Percentiles rank a stretch among this genome's conserved stretches.
phyloP scores from a whole-genome alignment of 2,888 invertebrate genomes.

The Lydus trimaculatus region DNA sequence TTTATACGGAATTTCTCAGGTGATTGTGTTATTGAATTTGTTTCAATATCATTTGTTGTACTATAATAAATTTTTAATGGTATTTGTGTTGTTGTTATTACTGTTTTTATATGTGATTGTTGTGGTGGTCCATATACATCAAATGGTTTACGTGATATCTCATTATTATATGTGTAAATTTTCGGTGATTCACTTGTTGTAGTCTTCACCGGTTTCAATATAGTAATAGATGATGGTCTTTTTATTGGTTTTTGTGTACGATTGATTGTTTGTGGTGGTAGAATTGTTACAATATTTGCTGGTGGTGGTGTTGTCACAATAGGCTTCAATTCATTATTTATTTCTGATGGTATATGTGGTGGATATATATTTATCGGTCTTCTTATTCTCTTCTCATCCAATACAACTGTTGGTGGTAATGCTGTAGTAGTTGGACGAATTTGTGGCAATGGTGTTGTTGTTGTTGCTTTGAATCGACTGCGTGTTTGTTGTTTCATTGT shows the following conservation, averaged over 20 bases:
- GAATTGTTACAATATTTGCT: constrained; percentile 59
- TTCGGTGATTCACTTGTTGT: constrained; percentile 52
- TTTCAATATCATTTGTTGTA: constrained; percentile 64
- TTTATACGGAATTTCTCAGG: constrained; percentile 46
- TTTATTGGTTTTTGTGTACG: constrained; percentile 32
- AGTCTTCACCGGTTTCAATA: constrained; percentile 57
- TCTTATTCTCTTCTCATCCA: constrained; percentile 44
- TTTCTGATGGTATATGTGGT: constrained; percentile 39
- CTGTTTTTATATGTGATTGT: constrained; percentile 53
- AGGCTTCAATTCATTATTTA: constrained; percentile 44
- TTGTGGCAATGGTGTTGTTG: constrained; percentile 41
- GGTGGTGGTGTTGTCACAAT: constrained; percentile 57
- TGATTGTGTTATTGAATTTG: constrained; percentile 61
- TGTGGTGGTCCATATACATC: constrained; percentile 60
- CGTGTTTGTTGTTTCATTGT: constrained; percentile 47
- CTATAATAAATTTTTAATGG: constrained; percentile 71
- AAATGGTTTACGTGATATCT: constrained; percentile 63
- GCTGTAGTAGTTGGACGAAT: constrained; percentile 49
- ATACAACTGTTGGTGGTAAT: constrained; percentile 59
- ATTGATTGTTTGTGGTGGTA: constrained; percentile 51
- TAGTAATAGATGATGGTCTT: constrained; percentile 51
- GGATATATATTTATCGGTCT: constrained; percentile 43
- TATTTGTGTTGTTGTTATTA: constrained; percentile 67
- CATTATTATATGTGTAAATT: constrained; percentile 56
- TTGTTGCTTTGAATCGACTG: constrained; percentile 27